phyloP scores from a whole-genome alignment of 2,797 vertebrate genomes.

The Melanotaenia boesemani region DNA sequence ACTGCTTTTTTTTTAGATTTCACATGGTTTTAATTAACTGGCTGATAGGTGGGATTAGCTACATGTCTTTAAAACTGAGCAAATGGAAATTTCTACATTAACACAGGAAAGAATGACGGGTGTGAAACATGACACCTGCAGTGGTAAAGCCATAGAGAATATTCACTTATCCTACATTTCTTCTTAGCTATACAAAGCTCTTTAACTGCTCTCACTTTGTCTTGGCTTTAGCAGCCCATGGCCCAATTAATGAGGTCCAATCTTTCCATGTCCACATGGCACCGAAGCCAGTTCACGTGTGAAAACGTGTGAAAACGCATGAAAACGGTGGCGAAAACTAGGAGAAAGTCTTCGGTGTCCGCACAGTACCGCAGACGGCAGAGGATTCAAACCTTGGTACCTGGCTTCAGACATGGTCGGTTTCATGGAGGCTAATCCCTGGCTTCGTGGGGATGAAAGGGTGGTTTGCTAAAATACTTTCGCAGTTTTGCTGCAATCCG shows the following conservation, averaged over 20 bases:
- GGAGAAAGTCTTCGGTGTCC: no score
- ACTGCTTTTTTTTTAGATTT: neutral
- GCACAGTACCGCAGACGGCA: no score
- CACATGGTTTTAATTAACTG: neutral
- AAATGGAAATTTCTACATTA: neutral
- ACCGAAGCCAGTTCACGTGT: no score
- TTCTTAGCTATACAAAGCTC: neutral
- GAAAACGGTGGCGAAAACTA: no score
- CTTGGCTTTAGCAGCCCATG: neutral
- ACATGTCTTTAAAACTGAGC: neutral
- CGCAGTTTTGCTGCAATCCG: no score
- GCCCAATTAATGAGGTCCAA: neutral
- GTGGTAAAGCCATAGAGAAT: neutral
- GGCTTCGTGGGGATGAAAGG: no score
- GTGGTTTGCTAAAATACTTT: no score
- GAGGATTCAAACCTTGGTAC: no score
- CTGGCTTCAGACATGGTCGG: no score
- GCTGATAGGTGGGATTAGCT: no score
- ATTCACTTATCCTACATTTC: neutral
- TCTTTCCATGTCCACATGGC: neutral
- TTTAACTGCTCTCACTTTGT: neutral
- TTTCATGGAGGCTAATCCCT: no score
- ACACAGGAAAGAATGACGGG: neutral
- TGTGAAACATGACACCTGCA: neutral
- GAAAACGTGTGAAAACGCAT: no score